Evolutionary conservation across 2,888 invertebrate genomes (phyloP).

Genomic region (Hirtodrosophila histrioides): DNA sequence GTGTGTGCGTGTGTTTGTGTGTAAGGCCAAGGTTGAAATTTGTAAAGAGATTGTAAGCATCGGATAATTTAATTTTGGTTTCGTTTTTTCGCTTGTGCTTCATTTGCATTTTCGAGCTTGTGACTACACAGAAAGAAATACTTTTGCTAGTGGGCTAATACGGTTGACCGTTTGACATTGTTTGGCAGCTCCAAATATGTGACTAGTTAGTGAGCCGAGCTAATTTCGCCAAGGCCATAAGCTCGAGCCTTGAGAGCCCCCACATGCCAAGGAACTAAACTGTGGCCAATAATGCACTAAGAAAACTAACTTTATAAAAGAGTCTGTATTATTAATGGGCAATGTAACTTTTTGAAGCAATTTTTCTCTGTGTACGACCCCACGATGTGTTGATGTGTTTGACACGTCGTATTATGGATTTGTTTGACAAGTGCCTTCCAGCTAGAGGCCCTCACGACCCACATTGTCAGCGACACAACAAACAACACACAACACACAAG

Average conservation of each 20-base stretch:
- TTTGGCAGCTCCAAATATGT: too few species aligned
- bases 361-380: conserved; percentile 1
- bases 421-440: conserved; percentile 71
- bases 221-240: too few species aligned
- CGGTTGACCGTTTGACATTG: too few species aligned
- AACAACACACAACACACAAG: too few species aligned
- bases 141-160: background rate
- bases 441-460: conserved; percentile 67
- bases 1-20: conserved; percentile 32
- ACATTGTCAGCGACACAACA: conserved; percentile 48
- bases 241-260: too few species aligned
- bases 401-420: conserved; percentile 72
- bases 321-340: too few species aligned
- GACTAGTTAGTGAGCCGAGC: too few species aligned
- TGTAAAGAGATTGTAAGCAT: conserved; percentile 78
- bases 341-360: too few species aligned
- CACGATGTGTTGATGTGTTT: conserved; percentile 51
- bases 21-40: conserved; percentile 78
- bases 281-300: too few species aligned
- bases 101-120: conserved; percentile 67
- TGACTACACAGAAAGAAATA: background rate
- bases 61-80: conserved; percentile 65
- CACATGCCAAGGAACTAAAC: too few species aligned
- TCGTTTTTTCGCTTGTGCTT: conserved; percentile 43
- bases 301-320: too few species aligned